Evolutionary conservation across 2,888 invertebrate genomes (phyloP), one percentile per base, ranked within the genome.

Genomic region (Tachina lurida): DNA sequence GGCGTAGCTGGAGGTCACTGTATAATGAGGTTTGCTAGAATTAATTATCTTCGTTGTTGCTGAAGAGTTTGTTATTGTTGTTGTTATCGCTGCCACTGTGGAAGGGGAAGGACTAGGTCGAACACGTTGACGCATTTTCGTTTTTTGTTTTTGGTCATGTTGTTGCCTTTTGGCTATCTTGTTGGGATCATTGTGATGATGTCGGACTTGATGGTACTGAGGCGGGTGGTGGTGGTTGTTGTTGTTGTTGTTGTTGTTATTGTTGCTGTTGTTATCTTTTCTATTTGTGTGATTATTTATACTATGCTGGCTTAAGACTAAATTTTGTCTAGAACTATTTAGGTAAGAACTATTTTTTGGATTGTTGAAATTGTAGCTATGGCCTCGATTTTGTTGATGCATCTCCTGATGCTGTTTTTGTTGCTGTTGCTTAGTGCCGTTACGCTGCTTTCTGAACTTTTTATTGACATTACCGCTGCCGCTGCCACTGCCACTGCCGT

Each of bases 171-270:
- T 89, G 86, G 90, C 89, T 87, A 91, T 88, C 88, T 88, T 87
- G 86, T 89, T 89, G 77, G 91, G 91, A 90, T 91, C 90, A 89
- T 91, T 90, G 87, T 92, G 92, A 90, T 92, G 92, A 90, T 92
- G 92, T 84, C 92, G 90, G 88, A 92, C 90, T 88, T 89, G 90
- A 91, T 92, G 92, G 78, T 91, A 91, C 73, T 90, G 89, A 87
- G 87, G 88, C 81, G 87, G 87, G 76, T 89, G 88, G 86, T 89
- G 88, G 86, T 31, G 2, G 31, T 88, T 77, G 58, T 87, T 75
- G 87, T 71, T 89, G 86, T 84, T 89, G 86, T 84, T 89, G 84
- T 79, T 87, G 74, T 84, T 87, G 75, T 77, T 87, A 80, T 78
- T 86, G 56, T 75, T 81, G 68, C 75, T 84, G 54, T 78, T 82